Conservation (phyloP, 2,113 vertebrate species). For the Neolamprologus hecqui region DNA sequence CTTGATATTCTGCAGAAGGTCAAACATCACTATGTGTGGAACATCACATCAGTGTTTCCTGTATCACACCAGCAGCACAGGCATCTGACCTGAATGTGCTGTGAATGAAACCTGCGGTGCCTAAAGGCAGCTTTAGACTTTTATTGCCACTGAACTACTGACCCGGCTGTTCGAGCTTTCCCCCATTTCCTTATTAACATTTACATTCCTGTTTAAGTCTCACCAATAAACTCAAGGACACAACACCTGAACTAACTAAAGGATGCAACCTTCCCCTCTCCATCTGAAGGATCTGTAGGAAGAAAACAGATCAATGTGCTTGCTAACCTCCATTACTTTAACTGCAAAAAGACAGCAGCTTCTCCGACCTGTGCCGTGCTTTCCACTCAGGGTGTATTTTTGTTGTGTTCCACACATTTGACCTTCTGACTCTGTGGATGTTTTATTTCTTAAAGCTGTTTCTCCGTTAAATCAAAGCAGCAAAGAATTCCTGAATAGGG, state of each 20-base stretch:
- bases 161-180: neutral
- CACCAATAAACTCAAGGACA: neutral
- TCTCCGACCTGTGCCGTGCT: neutral
- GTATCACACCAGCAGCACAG: neutral
- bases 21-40: neutral
- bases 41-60: neutral
- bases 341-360: neutral
- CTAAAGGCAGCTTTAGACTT: neutral
- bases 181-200: neutral
- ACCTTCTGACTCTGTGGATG: neutral
- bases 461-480: neutral
- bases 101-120: neutral
- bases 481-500: neutral
- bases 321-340: neutral
- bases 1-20: neutral
- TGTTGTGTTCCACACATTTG: neutral
- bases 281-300: neutral
- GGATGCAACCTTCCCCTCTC: neutral
- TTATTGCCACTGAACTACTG: neutral
- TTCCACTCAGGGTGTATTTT: neutral
- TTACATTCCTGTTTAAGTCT: neutral
- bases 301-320: conserved; percentile 3
- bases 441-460: neutral
- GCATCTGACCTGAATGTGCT: too few species aligned
- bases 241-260: neutral